phyloP scores from a whole-genome alignment of 2,888 invertebrate genomes.

The Drosophila yooni region DNA sequence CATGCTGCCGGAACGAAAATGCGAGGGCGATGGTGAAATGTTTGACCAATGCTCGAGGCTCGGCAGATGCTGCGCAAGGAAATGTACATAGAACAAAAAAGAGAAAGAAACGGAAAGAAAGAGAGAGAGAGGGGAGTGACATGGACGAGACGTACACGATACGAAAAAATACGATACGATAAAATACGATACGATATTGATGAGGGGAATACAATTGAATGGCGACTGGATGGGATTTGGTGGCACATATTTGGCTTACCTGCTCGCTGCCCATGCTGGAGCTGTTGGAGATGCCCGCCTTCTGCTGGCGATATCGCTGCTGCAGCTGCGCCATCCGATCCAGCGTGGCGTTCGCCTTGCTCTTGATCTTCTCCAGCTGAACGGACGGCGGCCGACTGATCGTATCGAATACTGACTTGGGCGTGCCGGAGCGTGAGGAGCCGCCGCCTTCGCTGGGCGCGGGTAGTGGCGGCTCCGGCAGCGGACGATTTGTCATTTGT shows the following conservation, averaged over 20 bases:
- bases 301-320: constrained; percentile 87
- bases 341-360: constrained; percentile 84
- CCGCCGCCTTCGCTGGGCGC: constrained; percentile 80
- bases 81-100: constrained; percentile 58
- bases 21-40: constrained; percentile 84
- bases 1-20: constrained; percentile 85
- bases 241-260: constrained; percentile 56
- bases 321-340: constrained; percentile 86
- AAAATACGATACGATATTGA: constrained; percentile 51
- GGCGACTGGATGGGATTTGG: not conserved
- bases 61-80: constrained; percentile 56
- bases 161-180: constrained; percentile 38
- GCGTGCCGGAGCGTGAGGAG: constrained; percentile 83
- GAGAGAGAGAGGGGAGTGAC: constrained; percentile 53
- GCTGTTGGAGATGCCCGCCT: constrained; percentile 81
- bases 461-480: constrained; percentile 86
- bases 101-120: constrained; percentile 46
- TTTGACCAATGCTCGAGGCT: constrained; percentile 85
- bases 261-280: constrained; percentile 65
- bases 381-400: constrained; percentile 85
- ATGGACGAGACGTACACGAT: constrained; percentile 34
- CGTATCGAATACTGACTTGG: constrained; percentile 84
- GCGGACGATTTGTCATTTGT: constrained; percentile 85
- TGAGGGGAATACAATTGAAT: constrained; percentile 28
- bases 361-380: constrained; percentile 85